Base-by-base conservation (phyloP, 2,113 vertebrate species). In the Psilopsiagon aurifrons region DNA sequence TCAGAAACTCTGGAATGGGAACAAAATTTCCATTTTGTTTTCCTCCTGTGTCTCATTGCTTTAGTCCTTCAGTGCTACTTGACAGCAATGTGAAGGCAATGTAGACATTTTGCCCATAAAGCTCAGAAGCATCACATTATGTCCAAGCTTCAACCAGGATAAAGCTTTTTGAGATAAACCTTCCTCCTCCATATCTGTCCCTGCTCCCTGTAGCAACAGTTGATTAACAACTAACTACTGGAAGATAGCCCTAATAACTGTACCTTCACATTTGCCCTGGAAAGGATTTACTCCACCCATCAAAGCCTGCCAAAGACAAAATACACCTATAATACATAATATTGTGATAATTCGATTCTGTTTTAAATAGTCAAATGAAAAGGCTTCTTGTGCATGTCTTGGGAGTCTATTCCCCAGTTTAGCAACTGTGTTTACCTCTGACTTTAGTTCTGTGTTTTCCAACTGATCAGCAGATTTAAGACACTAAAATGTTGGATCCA, bases 1-100 rank as follows among this genome's bases (percentile, higher is more conserved):
- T 43, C 87, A 83, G 92, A 71, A 95, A 33, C 24, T 35, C 66
- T 91, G 88, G 91, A 95, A 85, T 66, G 62, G 39, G 95, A 94
- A 77, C 43, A 88, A 60, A 80, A 70, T 75, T 94, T 83, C 60
- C 44, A 31, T 83, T 90, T 91, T 92, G 67, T 90, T 96, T 88
- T 91, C 52, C 33, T 80, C 33, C 64, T 91, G 49, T 49, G 75
- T 90, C 46, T 35, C 60, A 6, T 22, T 51, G 24, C 75, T 80
- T 71, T 80, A 59, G 77, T 91, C 79, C 0, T 2, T 35, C 0
- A 0, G 8, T 71, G n/a, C 33, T 66, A 24, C 51, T 81, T 82
- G 37, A 89, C 71, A 85, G 13, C 18, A 5, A 35, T 57, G 17
- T 91, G 55, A 90, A 74, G 91, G 33, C 46, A 81, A 67, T 37